Evolutionary conservation across 2,888 invertebrate species (phyloP).

Genomic region (Empis stercorea): DNA sequence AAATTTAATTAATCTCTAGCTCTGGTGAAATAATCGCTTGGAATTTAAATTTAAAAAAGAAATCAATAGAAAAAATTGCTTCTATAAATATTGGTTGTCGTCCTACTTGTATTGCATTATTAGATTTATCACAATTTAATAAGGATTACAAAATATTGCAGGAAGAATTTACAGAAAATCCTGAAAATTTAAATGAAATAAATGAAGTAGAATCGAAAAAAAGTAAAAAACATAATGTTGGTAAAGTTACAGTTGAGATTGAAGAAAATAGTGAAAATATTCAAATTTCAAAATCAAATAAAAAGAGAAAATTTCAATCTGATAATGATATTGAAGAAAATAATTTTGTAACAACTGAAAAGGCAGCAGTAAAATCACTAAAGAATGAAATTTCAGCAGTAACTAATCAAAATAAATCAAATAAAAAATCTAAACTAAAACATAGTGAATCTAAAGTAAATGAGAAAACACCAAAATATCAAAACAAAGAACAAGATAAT

Average conservation of each 20-base stretch:
- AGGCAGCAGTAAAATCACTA: too few relatives aligned
- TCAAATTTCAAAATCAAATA: too few relatives aligned
- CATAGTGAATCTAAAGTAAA: too few relatives aligned
- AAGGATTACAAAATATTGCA: slow-evolving; percentile 12
- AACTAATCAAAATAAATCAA: too few relatives aligned
- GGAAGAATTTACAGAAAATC: background rate
- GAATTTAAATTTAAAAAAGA: slow-evolving; percentile 31
- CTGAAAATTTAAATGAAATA: background rate
- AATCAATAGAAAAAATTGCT: slow-evolving; percentile 39
- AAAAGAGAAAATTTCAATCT: too few relatives aligned
- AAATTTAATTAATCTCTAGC: slow-evolving; percentile 27
- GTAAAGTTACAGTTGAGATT: background rate
- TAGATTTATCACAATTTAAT: slow-evolving; percentile 34
- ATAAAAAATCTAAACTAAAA: too few relatives aligned
- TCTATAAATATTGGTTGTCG: slow-evolving; percentile 54
- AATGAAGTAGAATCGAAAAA: background rate
- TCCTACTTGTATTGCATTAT: slow-evolving; percentile 56
- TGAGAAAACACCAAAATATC: too few relatives aligned
- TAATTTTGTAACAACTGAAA: too few relatives aligned
- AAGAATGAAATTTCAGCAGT: too few relatives aligned
- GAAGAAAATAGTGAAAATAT: background rate
- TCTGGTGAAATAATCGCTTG: slow-evolving; percentile 68
- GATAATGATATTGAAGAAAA: too few relatives aligned
- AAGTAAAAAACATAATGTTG: background rate
- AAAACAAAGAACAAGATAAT: too few relatives aligned